These are phyloP conservation scores for Teinopalpus imperialis DNA, from an alignment of 2,888 invertebrate genomes.

Conservation along the genomic window DNA sequence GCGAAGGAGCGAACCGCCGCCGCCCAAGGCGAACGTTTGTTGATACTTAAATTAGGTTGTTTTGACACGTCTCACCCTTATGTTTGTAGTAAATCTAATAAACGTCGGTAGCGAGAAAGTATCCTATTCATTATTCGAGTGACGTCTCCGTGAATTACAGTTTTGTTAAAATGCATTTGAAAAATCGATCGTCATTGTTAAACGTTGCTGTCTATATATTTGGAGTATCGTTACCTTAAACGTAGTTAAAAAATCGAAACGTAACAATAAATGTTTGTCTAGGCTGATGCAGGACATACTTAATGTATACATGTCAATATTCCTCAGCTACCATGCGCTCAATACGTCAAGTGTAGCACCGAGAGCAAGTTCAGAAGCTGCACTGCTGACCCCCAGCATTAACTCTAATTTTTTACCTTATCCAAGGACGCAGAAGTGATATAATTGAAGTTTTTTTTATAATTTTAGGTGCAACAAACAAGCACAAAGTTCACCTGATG, in stretches of 20 bases:
- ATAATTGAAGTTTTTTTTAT: too few species aligned
- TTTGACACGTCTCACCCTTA: conserved; percentile 81
- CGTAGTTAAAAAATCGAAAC: conserved; percentile 29
- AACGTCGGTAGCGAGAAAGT: conserved; percentile 67
- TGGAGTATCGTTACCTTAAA: not conserved
- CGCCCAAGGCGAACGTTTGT: conserved; percentile 81
- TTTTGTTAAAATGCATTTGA: conserved; percentile 22
- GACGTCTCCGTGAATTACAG: conserved; percentile 9
- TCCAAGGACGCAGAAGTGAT: conserved; percentile 30
- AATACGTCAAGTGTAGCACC: too few species aligned
- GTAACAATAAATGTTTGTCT: conserved; percentile 56
- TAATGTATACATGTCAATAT: conserved; percentile 18
- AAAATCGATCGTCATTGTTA: not conserved
- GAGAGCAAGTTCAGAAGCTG: conserved; percentile 74
- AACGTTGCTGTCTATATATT: not conserved
- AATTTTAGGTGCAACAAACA: too few species aligned
- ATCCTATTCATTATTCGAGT: conserved; percentile 62
- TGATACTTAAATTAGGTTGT: conserved; percentile 82
- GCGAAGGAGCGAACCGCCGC: conserved; percentile 68
- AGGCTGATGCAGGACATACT: conserved; percentile 20
- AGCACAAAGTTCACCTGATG: too few species aligned
- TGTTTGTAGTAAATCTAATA: conserved; percentile 81
- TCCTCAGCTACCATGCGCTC: too few species aligned
- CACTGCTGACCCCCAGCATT: conserved; percentile 57
- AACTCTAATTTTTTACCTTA: conserved; percentile 17